These are phyloP conservation scores for Thymelicus acteon DNA, from an alignment of 2,888 invertebrate genomes.

Conservation along the genomic window DNA sequence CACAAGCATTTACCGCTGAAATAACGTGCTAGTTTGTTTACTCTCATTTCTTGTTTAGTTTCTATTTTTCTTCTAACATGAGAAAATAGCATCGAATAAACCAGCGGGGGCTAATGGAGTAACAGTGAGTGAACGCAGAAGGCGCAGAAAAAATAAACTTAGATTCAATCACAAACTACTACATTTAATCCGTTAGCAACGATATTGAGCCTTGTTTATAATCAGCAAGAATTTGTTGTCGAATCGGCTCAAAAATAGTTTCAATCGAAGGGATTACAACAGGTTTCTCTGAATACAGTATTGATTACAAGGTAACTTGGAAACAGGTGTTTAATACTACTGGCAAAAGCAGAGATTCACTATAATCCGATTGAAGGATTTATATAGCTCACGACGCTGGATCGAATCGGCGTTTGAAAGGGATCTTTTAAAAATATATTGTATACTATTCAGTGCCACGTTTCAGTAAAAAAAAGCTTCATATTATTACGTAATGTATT, in stretches of 20 bases:
- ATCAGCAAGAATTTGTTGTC: conserved; percentile 29
- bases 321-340: not conserved
- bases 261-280: conserved; percentile 24
- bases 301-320: conserved; percentile 2
- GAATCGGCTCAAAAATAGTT: conserved; percentile 18
- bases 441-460: too few relatives aligned
- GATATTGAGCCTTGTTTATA: conserved; percentile 36
- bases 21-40: conserved; percentile 26
- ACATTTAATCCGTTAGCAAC: conserved; percentile 44
- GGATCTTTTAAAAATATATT: too few relatives aligned
- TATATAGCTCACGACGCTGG: too few relatives aligned
- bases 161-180: conserved; percentile 41
- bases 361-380: too few relatives aligned
- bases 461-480: too few relatives aligned
- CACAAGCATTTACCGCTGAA: conserved; percentile 38
- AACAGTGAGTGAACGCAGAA: conserved; percentile 78
- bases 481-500: too few relatives aligned
- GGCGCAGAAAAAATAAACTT: conserved; percentile 68
- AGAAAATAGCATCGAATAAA: conserved; percentile 65
- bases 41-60: conserved; percentile 42
- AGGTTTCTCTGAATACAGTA: conserved; percentile 11
- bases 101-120: conserved; percentile 80
- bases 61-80: conserved; percentile 47
- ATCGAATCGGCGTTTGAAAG: too few relatives aligned
- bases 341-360: not conserved